phyloP scores from a whole-genome alignment of 2,888 invertebrate species.

The Torymus auratus region DNA sequence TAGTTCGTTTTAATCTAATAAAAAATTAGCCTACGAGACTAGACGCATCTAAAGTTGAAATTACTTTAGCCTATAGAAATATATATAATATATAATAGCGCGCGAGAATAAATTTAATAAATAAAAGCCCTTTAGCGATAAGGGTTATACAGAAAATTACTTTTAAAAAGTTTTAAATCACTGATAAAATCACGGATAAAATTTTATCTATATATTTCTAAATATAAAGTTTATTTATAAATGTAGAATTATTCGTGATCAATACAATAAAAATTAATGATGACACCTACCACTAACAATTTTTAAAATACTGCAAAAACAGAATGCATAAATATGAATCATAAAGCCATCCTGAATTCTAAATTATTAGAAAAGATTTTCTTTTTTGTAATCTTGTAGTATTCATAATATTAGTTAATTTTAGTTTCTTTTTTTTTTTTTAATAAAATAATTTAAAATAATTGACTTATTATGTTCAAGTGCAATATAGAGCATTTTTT shows the following conservation, averaged over 20 bases:
- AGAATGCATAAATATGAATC: not conserved
- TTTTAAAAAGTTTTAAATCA: not conserved
- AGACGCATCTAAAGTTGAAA: conserved; percentile 35
- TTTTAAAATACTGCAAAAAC: conserved; percentile 29
- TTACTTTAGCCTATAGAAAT: conserved; percentile 13
- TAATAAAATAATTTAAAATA: not conserved
- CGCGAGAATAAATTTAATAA: too few species aligned
- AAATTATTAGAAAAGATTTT: too few species aligned
- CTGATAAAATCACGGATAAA: conserved; percentile 1
- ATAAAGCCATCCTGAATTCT: too few species aligned
- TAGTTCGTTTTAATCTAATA: too few species aligned
- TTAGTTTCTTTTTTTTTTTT: not conserved
- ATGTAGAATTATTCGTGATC: conserved; percentile 12
- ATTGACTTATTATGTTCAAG: not conserved
- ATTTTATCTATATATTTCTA: not conserved
- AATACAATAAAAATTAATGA: not conserved
- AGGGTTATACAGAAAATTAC: too few species aligned
- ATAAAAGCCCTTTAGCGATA: too few species aligned
- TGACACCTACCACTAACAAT: not conserved
- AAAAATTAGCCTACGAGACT: conserved; percentile 35
- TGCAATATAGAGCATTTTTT: not conserved
- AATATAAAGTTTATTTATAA: not conserved
- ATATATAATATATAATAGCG: not conserved
- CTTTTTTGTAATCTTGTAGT: too few species aligned
- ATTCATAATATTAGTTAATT: too few species aligned